Conservation (phyloP, 2,113 vertebrate genomes). For the Sula dactylatra region DNA sequence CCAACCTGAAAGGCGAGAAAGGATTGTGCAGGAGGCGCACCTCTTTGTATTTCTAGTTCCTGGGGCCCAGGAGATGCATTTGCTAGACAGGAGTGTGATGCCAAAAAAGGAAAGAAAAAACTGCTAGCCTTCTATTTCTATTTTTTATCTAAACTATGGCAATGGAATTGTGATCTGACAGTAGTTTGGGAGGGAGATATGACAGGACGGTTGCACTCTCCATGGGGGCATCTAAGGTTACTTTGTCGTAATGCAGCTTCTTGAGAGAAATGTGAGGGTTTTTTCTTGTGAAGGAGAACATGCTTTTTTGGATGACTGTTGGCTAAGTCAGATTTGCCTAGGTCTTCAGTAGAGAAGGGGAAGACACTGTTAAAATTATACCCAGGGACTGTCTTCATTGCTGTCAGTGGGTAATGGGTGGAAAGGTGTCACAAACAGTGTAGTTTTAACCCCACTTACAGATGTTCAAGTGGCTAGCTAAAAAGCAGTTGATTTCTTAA, state of each 20-base stretch:
- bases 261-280: neutral
- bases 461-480: neutral
- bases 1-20: conserved; percentile 54
- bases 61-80: neutral
- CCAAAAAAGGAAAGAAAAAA: neutral
- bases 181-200: neutral
- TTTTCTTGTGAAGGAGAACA: neutral
- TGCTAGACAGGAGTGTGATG: neutral
- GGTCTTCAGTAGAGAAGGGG: neutral
- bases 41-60: neutral
- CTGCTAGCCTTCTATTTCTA: no score
- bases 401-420: neutral
- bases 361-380: neutral
- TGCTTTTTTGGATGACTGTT: neutral
- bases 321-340: neutral
- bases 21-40: neutral
- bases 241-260: neutral
- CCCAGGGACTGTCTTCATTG: neutral
- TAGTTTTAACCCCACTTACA: neutral
- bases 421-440: neutral
- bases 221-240: neutral
- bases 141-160: neutral
- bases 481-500: neutral
- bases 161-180: neutral
- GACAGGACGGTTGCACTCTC: neutral